phyloP scores from a whole-genome alignment of 1,140 invertebrate genomes.

The Drosophila erecta region DNA sequence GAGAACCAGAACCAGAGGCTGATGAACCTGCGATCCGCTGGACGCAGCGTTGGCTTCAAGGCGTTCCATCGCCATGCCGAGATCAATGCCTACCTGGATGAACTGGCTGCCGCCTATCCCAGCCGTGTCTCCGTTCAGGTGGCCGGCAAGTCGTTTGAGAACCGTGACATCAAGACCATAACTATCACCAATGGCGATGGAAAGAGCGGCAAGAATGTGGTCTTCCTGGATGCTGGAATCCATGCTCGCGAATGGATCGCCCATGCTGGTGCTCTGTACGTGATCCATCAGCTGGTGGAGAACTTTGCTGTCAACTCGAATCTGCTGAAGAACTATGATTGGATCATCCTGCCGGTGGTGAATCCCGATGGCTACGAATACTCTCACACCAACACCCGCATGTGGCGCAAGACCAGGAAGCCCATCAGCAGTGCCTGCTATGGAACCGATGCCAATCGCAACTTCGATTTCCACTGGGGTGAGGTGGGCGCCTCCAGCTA shows the following conservation, averaged over 20 bases:
- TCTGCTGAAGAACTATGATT: slow-evolving; percentile 86
- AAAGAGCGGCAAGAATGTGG: slow-evolving; percentile 85
- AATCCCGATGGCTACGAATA: slow-evolving; percentile 86
- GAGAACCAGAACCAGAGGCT: slow-evolving; percentile 51
- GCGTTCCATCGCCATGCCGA: slow-evolving; percentile 75
- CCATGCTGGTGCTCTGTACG: slow-evolving; percentile 87
- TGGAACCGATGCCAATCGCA: slow-evolving; percentile 89
- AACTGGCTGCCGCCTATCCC: slow-evolving; percentile 85
- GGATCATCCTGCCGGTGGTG: slow-evolving; percentile 86
- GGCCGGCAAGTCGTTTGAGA: slow-evolving; percentile 85
- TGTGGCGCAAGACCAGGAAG: slow-evolving; percentile 86
- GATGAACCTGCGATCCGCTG: slow-evolving; percentile 33
- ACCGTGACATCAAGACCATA: slow-evolving; percentile 85
- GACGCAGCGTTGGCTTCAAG: slow-evolving; percentile 59
- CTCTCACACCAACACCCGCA: slow-evolving; percentile 77
- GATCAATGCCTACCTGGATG: slow-evolving; percentile 86
- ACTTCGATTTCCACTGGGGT: slow-evolving; percentile 89
- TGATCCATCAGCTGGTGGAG: slow-evolving; percentile 87
- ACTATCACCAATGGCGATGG: slow-evolving; percentile 85
- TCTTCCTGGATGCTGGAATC: slow-evolving; percentile 86
- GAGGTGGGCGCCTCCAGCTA: slow-evolving; percentile 88
- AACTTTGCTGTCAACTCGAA: slow-evolving; percentile 84
- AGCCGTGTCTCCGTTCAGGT: slow-evolving; percentile 83
- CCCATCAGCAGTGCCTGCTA: slow-evolving; percentile 77
- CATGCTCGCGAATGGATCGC: slow-evolving; percentile 91